Evolutionary conservation across 1,140 invertebrate species (phyloP).

Genomic region (Octopus bimaculoides): DNA sequence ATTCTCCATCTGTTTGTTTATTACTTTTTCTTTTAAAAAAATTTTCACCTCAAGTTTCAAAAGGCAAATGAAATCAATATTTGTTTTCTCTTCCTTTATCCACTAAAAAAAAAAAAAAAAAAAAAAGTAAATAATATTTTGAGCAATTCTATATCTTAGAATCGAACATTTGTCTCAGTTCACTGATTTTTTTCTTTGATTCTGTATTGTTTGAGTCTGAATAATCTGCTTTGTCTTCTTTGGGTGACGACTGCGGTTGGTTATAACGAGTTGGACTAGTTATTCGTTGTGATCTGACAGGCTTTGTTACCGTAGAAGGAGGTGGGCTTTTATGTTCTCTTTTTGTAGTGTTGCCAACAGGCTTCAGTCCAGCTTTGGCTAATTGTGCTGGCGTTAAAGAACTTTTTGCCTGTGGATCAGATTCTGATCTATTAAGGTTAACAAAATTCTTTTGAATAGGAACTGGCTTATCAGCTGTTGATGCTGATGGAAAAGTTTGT

Average conservation of each 20-base stretch:
- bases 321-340: not conserved
- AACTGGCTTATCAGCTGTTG: not conserved
- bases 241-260: not conserved
- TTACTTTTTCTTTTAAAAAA: too few relatives aligned
- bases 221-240: not conserved
- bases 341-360: not conserved
- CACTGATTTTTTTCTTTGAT: not conserved
- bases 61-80: too few relatives aligned
- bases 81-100: too few relatives aligned
- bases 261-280: not conserved
- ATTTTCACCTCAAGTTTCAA: too few relatives aligned
- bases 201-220: not conserved
- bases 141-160: not conserved
- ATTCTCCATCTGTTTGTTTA: too few relatives aligned
- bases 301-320: not conserved
- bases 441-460: not conserved
- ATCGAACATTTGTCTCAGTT: slow-evolving; percentile 7
- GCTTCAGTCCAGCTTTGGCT: not conserved
- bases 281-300: not conserved
- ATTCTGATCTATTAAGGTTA: not conserved
- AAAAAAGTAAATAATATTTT: too few relatives aligned
- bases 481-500: not conserved
- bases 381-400: not conserved
- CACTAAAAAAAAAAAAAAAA: too few relatives aligned
- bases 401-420: not conserved